phyloP scores from a whole-genome alignment of 2,888 invertebrate species.

The Thelaira solivaga region DNA sequence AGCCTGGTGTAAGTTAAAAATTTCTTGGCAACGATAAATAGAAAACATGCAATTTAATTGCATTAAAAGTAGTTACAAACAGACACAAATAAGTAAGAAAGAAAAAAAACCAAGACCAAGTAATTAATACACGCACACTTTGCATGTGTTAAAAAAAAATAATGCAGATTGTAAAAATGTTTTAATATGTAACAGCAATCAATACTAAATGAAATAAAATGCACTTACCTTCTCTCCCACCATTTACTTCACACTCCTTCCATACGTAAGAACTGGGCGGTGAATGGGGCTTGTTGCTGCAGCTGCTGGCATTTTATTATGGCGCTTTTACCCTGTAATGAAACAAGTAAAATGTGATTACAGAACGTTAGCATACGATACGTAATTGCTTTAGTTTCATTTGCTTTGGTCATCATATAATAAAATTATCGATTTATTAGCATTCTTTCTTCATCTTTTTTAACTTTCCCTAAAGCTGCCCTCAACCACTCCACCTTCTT shows the following conservation, averaged over 20 bases:
- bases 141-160: background rate
- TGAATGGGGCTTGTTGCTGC: background rate
- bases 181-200: background rate
- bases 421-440: constrained; percentile 46
- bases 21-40: background rate
- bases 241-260: background rate
- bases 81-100: background rate
- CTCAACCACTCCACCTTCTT: no score
- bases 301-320: background rate
- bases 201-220: background rate
- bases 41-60: background rate
- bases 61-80: background rate
- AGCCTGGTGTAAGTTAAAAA: no score
- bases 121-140: background rate
- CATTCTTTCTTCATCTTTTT: background rate
- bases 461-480: background rate
- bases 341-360: constrained; percentile 23
- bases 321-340: constrained; percentile 3
- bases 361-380: background rate
- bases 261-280: no score
- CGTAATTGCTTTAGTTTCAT: constrained; percentile 20
- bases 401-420: constrained; percentile 22
- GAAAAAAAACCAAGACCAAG: background rate
- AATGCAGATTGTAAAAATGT: constrained; percentile 13
- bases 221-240: background rate